Percentiles rank a stretch among this genome's conserved stretches.
phyloP scores from a whole-genome alignment of 2,113 vertebrate species.

The Lamprologus lemairii region DNA sequence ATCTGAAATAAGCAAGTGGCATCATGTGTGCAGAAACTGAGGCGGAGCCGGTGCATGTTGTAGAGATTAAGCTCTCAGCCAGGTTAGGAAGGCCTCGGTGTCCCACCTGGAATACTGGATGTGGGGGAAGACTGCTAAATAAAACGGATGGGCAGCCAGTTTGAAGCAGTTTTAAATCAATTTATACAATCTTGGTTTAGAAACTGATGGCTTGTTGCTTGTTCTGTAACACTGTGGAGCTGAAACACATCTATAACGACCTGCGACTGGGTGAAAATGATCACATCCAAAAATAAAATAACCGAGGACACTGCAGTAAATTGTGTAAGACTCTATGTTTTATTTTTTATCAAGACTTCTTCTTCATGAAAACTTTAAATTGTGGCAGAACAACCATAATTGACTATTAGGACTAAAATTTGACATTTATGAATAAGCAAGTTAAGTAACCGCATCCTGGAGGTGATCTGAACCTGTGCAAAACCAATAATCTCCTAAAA shows the following conservation, averaged over 20 bases:
- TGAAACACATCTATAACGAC: background rate
- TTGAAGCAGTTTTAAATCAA: background rate
- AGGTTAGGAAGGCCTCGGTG: background rate
- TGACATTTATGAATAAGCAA: background rate
- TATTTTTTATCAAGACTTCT: background rate
- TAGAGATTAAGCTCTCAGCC: background rate
- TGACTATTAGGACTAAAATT: background rate
- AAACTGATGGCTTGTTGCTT: background rate
- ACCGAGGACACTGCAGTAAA: background rate
- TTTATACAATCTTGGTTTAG: background rate
- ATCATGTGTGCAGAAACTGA: background rate
- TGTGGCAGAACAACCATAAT: background rate
- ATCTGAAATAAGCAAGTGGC: background rate
- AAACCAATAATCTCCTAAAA: background rate
- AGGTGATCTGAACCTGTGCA: background rate
- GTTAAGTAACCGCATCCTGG: accelerated
- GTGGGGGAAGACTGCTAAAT: background rate
- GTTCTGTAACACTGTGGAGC: background rate
- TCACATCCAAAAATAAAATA: background rate
- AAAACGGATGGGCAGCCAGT: background rate
- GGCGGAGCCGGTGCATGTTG: accelerated
- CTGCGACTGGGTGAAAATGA: background rate
- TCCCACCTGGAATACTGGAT: background rate
- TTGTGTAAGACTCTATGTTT: background rate
- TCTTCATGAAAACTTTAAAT: accelerated